phyloP scores from a whole-genome alignment of 2,888 invertebrate species.

The Lymantria dispar region DNA sequence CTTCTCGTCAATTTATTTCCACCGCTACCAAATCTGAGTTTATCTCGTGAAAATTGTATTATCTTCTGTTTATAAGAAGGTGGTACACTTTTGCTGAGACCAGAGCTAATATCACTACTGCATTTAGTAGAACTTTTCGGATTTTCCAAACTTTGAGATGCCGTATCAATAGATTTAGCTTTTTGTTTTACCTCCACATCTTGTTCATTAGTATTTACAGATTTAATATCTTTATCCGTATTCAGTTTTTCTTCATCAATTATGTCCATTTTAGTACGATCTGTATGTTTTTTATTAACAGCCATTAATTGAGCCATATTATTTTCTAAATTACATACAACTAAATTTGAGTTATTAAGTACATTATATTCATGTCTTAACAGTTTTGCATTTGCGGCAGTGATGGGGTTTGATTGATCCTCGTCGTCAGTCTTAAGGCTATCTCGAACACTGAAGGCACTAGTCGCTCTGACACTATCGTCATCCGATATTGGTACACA shows the following conservation, averaged over 20 bases:
- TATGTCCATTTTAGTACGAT: conserved; percentile 69
- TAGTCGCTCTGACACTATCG: conserved; percentile 75
- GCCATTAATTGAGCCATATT: conserved; percentile 75
- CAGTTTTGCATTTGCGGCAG: conserved; percentile 70
- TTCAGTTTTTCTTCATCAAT: conserved; percentile 69
- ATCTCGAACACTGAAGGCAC: conserved; percentile 75
- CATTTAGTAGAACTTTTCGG: conserved; percentile 71
- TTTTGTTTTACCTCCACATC: conserved; percentile 55
- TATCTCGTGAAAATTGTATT: conserved; percentile 75
- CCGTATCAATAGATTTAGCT: conserved; percentile 62
- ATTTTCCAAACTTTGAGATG: conserved; percentile 72
- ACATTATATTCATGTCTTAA: conserved; percentile 74
- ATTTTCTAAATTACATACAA: conserved; percentile 74
- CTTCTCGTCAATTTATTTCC: conserved; percentile 74
- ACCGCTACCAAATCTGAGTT: conserved; percentile 72
- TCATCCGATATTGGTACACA: conserved; percentile 76
- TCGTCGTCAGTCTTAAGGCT: conserved; percentile 78
- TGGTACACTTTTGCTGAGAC: conserved; percentile 76
- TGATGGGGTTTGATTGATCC: conserved; percentile 72
- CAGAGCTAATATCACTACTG: conserved; percentile 66
- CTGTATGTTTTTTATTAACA: conserved; percentile 59
- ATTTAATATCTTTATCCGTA: conserved; percentile 44
- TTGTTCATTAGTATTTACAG: conserved; percentile 37
- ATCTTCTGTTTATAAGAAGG: conserved; percentile 78
- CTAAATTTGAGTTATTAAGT: conserved; percentile 75